Conservation (phyloP, 2,797 vertebrate genomes). For the Pantherophis vulpinus region DNA sequence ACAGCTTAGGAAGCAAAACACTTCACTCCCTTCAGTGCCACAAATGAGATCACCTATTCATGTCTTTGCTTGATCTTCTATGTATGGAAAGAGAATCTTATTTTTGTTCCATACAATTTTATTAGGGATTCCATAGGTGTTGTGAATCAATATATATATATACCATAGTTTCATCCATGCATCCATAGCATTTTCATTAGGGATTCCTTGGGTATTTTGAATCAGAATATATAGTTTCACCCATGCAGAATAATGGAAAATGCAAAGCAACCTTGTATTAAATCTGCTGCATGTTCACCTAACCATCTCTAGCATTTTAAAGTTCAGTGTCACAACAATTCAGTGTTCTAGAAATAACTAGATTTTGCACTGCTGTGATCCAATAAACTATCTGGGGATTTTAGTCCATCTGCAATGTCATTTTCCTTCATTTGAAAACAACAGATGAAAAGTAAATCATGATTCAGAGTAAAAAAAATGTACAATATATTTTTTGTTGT, state of each 20-base stretch:
- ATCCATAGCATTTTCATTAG: neutral
- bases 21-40: neutral
- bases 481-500: neutral
- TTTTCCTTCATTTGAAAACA: neutral
- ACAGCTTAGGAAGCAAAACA: neutral
- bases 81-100: neutral
- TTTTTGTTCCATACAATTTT: neutral
- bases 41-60: neutral
- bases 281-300: neutral
- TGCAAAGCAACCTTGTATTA: neutral
- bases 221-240: neutral
- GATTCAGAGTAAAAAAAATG: neutral
- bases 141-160: neutral
- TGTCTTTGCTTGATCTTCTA: neutral
- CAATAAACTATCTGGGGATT: neutral
- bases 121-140: neutral
- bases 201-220: neutral
- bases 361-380: neutral
- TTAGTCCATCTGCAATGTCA: neutral
- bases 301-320: neutral
- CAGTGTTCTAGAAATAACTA: neutral
- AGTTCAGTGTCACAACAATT: neutral
- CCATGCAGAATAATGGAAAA: neutral
- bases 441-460: neutral
- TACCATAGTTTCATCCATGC: neutral